These are phyloP conservation scores for Incurvaria masculella DNA, from an alignment of 2,888 invertebrate genomes.

Conservation along the genomic window DNA sequence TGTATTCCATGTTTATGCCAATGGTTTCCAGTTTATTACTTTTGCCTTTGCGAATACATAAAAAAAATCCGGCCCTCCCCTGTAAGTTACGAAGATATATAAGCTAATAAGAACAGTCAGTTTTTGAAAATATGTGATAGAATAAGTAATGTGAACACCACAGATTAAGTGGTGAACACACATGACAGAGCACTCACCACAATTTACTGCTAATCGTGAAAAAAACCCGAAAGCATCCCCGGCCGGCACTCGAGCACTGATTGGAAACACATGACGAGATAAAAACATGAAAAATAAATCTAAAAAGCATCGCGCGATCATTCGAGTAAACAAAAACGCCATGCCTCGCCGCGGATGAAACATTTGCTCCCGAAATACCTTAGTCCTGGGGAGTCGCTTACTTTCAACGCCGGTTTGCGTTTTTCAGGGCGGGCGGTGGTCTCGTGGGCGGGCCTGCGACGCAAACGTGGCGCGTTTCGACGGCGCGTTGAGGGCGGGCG, in stretches of 20 bases:
- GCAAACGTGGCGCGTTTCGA: conserved; percentile 32
- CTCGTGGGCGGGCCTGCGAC: conserved; percentile 34
- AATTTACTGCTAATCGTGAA: background rate
- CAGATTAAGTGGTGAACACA: no score
- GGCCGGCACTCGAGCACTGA: conserved; percentile 27
- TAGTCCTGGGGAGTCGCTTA: conserved; percentile 13
- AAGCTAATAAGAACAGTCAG: no score
- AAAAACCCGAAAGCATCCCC: conserved; percentile 41
- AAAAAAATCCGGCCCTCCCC: no score
- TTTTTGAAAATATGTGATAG: no score
- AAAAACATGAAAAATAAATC: conserved; percentile 43
- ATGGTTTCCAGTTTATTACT: no score
- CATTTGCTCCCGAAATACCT: conserved; percentile 40
- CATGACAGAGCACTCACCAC: background rate
- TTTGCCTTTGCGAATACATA: no score
- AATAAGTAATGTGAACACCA: no score
- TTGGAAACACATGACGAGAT: conserved; percentile 51
- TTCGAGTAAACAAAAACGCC: conserved; percentile 49
- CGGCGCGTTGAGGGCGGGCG: conserved; percentile 34
- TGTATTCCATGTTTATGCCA: no score
- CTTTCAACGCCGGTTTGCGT: conserved; percentile 22
- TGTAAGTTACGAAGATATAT: no score
- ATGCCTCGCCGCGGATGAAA: conserved; percentile 39
- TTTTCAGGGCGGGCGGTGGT: conserved; percentile 24
- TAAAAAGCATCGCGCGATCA: conserved; percentile 55